phyloP scores from a whole-genome alignment of 2,797 vertebrate genomes.

The Selene dorsalis region DNA sequence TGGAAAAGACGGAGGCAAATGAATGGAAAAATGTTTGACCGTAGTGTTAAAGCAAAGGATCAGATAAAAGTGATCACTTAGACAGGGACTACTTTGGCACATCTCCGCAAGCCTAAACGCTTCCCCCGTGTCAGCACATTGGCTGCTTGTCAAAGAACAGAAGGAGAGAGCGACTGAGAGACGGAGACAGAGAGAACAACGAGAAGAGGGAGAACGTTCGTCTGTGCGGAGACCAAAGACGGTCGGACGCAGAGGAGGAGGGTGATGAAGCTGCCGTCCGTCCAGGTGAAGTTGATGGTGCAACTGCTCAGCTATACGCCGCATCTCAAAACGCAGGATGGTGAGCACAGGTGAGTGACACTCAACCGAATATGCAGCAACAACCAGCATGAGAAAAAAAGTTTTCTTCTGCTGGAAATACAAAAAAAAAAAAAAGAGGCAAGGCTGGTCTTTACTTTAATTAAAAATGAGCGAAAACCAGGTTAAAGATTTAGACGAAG shows the following conservation, averaged over 20 bases:
- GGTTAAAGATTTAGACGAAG: not conserved
- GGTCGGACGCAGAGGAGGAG: slow-evolving; percentile 15
- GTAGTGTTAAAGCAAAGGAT: slow-evolving; percentile 55
- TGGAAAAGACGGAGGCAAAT: slow-evolving; percentile 18
- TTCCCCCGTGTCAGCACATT: slow-evolving; percentile 76
- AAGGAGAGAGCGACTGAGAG: slow-evolving; percentile 51
- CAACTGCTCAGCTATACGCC: not conserved
- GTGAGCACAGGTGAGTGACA: slow-evolving; percentile 32
- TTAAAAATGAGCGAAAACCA: slow-evolving; percentile 23
- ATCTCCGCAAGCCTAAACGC: slow-evolving; percentile 62
- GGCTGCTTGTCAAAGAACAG: slow-evolving; percentile 71
- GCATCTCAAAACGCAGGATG: slow-evolving; percentile 8
- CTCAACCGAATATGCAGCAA: not conserved
- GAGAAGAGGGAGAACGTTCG: slow-evolving; percentile 26
- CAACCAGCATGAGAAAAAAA: slow-evolving; percentile 11
- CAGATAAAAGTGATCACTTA: slow-evolving; percentile 80
- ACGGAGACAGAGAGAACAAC: slow-evolving; percentile 44
- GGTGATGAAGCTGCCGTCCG: not conserved
- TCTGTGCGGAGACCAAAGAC: slow-evolving; percentile 34
- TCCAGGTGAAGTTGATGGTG: not conserved
- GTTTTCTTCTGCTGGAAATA: not conserved
- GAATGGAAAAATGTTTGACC: slow-evolving; percentile 55
- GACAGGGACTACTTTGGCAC: slow-evolving; percentile 66
- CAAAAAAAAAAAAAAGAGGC: not conserved
- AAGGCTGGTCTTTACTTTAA: not conserved